Base-by-base conservation (phyloP, 2,888 invertebrate genomes). In the Perithous albicinctus region DNA sequence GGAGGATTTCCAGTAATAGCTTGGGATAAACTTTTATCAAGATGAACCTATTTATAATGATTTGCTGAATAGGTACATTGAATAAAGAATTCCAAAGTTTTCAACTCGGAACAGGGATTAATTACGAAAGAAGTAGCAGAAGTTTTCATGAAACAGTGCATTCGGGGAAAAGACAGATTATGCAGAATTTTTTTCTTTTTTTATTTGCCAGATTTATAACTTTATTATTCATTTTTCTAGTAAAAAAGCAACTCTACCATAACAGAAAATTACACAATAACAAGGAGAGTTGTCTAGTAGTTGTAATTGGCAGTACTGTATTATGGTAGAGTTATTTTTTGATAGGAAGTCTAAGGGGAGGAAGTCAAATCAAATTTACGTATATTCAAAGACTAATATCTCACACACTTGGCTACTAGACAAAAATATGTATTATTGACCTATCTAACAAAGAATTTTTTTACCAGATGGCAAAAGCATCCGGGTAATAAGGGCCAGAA, bases 1-100 rank as follows among this genome's bases (percentile, higher is more conserved):
- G 54, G n/a, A 56, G 2, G 29, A 29, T 56, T 26, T 56, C 6
- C 54, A 12, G 7, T 29, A 29, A 56, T 29, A 29, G n/a, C 29
- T 56, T n/a, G 6, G 12, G 29, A 29, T 12, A 56, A 56, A 56
- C 29, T 12, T 8, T 20, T 18, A 10, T 12, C 26, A 23, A 26
- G 18, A n/a, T n/a, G n/a, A n/a, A n/a, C n/a, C 32, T 26, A 51
- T 70, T 70, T 29, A 48, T 29, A 32, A 23, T 32, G 12, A 54
- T 54, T 54, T 2, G 12, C 23, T 29, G 29, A 29, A n/a, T 29
- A n/a, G 7, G 29, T 29, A 26, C 12, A 29, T 56, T 29, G 5
- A 5, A n/a, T 12, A 29, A 56, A 29, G 54, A 15, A 7, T 29
- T 56, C 6, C n/a, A 0, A 5, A 56, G n/a, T n/a, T n/a, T 56